Conservation (phyloP, 2,888 invertebrate genomes). For the Mycalesis mineus region DNA sequence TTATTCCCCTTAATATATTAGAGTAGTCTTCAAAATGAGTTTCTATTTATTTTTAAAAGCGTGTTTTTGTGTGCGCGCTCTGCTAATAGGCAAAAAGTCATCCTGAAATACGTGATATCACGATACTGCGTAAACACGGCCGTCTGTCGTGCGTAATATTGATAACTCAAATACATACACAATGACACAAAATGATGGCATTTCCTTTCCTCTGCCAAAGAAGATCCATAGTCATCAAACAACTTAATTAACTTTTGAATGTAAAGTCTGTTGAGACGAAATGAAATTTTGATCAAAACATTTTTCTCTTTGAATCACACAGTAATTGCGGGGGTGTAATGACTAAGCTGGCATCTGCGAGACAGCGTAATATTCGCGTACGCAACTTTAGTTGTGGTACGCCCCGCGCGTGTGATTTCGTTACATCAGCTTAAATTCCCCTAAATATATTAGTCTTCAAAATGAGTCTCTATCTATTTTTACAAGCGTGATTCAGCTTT, state of each 20-base stretch:
- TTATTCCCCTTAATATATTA: conserved; percentile 8
- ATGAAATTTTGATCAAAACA: conserved; percentile 11
- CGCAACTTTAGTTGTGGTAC: conserved; percentile 23
- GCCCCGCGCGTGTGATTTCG: conserved; percentile 7
- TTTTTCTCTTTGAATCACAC: conserved; percentile 22
- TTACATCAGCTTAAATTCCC: conserved; percentile 10
- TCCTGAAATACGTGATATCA: no score
- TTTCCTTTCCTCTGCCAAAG: no score
- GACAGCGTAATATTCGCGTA: conserved; percentile 27
- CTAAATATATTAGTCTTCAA: conserved; percentile 5
- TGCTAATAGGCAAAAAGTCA: no score
- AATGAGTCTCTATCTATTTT: neutral
- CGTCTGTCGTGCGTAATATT: no score
- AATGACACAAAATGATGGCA: no score
- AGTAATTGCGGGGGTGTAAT: conserved; percentile 25
- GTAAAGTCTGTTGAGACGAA: no score
- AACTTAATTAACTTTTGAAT: no score
- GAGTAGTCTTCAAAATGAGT: neutral
- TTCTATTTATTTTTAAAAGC: conserved; percentile 1
- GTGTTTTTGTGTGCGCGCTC: neutral
- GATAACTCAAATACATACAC: no score
- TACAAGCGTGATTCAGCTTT: neutral
- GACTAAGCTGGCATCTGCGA: conserved; percentile 27
- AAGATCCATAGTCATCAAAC: no score
- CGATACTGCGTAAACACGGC: no score